Conservation (phyloP, 2,797 vertebrate species). For the Thaleichthys pacificus region DNA sequence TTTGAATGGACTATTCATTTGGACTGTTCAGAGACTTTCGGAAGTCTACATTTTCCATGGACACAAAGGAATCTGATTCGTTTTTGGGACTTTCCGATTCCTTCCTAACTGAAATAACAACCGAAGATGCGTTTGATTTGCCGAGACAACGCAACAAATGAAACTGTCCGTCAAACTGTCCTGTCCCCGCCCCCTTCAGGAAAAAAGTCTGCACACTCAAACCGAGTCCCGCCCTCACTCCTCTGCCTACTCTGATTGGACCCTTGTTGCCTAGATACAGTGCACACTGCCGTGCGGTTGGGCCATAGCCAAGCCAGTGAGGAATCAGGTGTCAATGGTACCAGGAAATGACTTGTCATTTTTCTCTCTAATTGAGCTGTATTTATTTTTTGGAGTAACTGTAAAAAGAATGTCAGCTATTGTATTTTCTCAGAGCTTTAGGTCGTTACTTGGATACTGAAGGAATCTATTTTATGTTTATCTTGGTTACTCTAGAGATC, state of each 20-base stretch:
- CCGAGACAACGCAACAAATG: slow-evolving; percentile 54
- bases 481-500: slow-evolving; percentile 30
- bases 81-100: slow-evolving; percentile 1
- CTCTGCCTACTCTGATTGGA: slow-evolving; percentile 90
- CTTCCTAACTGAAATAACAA: slow-evolving; percentile 25
- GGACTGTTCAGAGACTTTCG: slow-evolving; percentile 21
- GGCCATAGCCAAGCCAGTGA: slow-evolving; percentile 86
- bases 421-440: slow-evolving; percentile 31
- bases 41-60: slow-evolving; percentile 16
- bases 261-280: slow-evolving; percentile 96
- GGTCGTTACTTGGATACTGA: slow-evolving; percentile 37
- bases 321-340: slow-evolving; percentile 97
- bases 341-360: slow-evolving; percentile 87
- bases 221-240: slow-evolving; percentile 80
- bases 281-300: slow-evolving; percentile 92
- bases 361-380: slow-evolving; percentile 76
- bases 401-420: slow-evolving; percentile 9
- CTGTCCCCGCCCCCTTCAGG: slow-evolving; percentile 46
- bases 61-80: slow-evolving; percentile 33
- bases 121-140: slow-evolving; percentile 5
- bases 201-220: slow-evolving; percentile 72
- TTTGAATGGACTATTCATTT: background rate
- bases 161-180: slow-evolving; percentile 48
- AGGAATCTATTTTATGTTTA: slow-evolving; percentile 35
- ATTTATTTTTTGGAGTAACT: slow-evolving; percentile 58